These are phyloP conservation scores for Lithosia quadra DNA, from an alignment of 2,888 invertebrate genomes.

Conservation along the genomic window DNA sequence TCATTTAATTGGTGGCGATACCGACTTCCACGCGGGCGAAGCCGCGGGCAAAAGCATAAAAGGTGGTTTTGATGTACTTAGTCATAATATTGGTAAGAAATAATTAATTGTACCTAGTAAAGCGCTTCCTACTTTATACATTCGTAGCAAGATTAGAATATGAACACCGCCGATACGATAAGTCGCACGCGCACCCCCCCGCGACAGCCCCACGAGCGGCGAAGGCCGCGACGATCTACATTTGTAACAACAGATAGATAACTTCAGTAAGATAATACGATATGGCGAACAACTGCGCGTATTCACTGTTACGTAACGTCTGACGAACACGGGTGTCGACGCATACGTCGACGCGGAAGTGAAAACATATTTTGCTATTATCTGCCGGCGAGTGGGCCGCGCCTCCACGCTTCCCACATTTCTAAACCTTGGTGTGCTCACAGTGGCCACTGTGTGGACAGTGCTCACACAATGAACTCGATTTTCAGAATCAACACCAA, in stretches of 20 bases:
- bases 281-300: constrained; percentile 3
- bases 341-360: not conserved
- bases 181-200: not conserved
- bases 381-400: not conserved
- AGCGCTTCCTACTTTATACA: not conserved
- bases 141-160: not conserved
- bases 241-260: constrained; percentile 8
- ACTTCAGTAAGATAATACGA: not conserved
- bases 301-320: constrained; percentile 15
- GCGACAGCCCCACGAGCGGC: not conserved
- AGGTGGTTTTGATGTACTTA: too few relatives aligned
- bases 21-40: too few relatives aligned
- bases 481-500: too few relatives aligned
- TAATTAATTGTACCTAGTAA: not conserved
- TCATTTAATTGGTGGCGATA: too few relatives aligned
- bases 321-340: constrained; percentile 5
- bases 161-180: not conserved
- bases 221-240: not conserved
- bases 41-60: too few relatives aligned
- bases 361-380: constrained; percentile 6
- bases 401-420: not conserved
- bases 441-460: too few relatives aligned
- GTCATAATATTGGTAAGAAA: too few relatives aligned
- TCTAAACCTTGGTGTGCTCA: too few relatives aligned
- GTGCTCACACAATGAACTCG: not conserved